phyloP scores from a whole-genome alignment of 2,113 vertebrate species.

The Nycticorax nycticorax region DNA sequence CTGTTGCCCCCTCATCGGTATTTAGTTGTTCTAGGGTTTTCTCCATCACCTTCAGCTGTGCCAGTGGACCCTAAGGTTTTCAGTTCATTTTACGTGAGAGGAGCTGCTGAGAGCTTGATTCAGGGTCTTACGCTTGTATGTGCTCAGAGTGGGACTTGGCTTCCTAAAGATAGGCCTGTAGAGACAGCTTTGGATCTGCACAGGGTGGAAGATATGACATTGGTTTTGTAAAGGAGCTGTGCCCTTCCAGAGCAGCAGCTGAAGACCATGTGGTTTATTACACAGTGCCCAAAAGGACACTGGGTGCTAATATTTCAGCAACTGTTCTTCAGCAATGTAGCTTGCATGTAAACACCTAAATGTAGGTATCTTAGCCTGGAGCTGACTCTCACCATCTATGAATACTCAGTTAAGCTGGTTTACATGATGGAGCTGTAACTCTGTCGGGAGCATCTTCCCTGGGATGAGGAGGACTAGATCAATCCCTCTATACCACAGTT shows the following conservation, averaged over 20 bases:
- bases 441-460: background rate
- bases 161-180: background rate
- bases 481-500: background rate
- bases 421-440: background rate
- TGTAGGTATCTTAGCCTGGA: background rate
- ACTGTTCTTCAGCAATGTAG: background rate
- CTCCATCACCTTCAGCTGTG: background rate
- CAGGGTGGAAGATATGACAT: accelerated
- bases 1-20: accelerated
- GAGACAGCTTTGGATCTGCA: background rate
- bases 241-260: background rate
- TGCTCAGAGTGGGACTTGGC: background rate
- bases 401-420: background rate
- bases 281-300: background rate
- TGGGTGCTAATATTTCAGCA: background rate
- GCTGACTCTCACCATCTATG: background rate
- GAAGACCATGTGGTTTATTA: background rate
- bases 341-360: background rate
- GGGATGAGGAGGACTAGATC: background rate
- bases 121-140: background rate
- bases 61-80: background rate
- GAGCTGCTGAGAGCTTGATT: background rate
- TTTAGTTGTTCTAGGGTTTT: background rate
- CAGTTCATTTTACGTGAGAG: background rate
- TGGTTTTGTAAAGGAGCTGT: background rate